Percentiles rank a stretch among this genome's conserved stretches.
phyloP scores from a whole-genome alignment of 2,888 invertebrate genomes.

The Leptinotarsa haldemani region DNA sequence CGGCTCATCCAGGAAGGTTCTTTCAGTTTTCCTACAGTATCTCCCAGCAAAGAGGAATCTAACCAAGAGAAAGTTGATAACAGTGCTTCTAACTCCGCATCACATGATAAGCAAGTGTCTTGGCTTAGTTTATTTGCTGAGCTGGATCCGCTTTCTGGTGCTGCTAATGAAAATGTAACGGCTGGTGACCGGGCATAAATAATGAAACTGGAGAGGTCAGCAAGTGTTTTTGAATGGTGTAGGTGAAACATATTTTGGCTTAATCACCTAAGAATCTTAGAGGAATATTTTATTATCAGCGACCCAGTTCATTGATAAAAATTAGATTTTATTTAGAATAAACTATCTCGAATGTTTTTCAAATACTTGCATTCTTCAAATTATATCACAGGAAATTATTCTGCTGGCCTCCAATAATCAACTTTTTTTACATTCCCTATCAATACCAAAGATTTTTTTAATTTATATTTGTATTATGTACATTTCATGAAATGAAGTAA shows the following conservation, averaged over 20 bases:
- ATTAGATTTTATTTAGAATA: too few relatives aligned
- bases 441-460: conserved; percentile 17
- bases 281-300: too few relatives aligned
- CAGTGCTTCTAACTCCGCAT: conserved; percentile 35
- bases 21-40: conserved; percentile 53
- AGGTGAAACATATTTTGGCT: not conserved
- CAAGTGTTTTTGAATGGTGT: not conserved
- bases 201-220: not conserved
- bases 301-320: too few relatives aligned
- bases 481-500: not conserved
- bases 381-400: not conserved
- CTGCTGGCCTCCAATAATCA: conserved; percentile 1
- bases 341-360: not conserved
- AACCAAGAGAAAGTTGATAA: conserved; percentile 49
- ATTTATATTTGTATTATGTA: not conserved
- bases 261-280: not conserved
- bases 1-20: conserved; percentile 61
- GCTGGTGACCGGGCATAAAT: conserved; percentile 54
- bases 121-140: conserved; percentile 96
- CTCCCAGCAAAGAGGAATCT: conserved; percentile 47
- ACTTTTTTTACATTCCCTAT: not conserved
- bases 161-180: conserved; percentile 68
- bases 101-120: conserved; percentile 60
- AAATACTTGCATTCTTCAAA: not conserved
- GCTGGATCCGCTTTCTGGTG: conserved; percentile 90